phyloP scores from a whole-genome alignment of 92 coral and sea anemone species.

The Isaurus tuberculatus region DNA sequence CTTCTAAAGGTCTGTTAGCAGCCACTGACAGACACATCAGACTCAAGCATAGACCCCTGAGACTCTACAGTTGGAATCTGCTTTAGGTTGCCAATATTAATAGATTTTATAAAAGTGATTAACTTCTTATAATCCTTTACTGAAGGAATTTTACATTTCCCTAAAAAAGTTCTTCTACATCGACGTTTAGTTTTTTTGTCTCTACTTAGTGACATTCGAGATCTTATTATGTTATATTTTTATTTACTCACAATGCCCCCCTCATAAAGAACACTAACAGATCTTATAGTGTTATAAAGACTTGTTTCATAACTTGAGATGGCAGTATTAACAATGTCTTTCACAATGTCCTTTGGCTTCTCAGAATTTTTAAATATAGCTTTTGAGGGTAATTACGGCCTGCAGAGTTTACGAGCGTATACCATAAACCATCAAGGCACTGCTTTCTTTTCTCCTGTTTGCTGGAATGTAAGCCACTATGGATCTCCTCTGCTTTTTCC shows the following conservation, averaged over 20 bases:
- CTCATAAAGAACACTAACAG: constrained; percentile 58
- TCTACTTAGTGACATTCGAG: constrained; percentile 36
- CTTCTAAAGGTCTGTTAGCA: constrained; percentile 54
- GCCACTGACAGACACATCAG: constrained; percentile 45
- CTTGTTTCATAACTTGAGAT: constrained; percentile 44
- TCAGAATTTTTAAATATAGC: constrained; percentile 1
- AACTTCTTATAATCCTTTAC: constrained; percentile 50
- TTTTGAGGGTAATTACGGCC: constrained; percentile 17
- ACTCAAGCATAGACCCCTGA: constrained; percentile 5
- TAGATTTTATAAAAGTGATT: constrained; percentile 31
- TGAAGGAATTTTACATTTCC: constrained; percentile 43
- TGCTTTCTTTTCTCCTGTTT: constrained; percentile 18
- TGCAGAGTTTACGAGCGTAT: constrained; percentile 24
- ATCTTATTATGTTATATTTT: constrained; percentile 51
- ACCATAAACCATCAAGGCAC: constrained; percentile 29
- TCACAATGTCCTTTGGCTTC: constrained; percentile 13
- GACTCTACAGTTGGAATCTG: constrained; percentile 49
- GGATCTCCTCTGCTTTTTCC: constrained; percentile 11
- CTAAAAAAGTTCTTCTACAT: constrained; percentile 42
- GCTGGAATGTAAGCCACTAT: constrained; percentile 22
- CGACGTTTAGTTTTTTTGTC: constrained; percentile 37
- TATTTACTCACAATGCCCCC: constrained; percentile 59
- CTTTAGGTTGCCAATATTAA: constrained; percentile 45
- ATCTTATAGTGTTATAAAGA: constrained; percentile 37
- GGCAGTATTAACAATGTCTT: constrained; percentile 47